phyloP scores from a whole-genome alignment of 2,888 invertebrate species.

The Metacarcinus magister region DNA sequence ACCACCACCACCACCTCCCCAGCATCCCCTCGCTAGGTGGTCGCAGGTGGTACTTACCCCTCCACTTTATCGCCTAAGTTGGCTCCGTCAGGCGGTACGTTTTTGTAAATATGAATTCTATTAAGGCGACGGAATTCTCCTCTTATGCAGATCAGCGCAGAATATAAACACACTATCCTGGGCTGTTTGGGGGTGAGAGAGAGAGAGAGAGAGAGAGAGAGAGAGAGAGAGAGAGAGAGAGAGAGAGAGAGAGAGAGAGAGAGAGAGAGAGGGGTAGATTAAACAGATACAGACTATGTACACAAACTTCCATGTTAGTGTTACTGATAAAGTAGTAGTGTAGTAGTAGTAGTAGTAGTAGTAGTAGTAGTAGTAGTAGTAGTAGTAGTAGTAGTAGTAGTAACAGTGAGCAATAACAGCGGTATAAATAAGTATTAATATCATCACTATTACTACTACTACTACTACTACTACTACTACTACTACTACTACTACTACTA shows the following conservation, averaged over 20 bases:
- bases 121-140: conserved; percentile 34
- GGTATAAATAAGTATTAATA: background rate
- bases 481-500: background rate
- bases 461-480: background rate
- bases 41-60: background rate
- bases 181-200: background rate
- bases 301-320: background rate
- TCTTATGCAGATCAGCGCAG: conserved; percentile 31
- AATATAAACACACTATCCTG: background rate
- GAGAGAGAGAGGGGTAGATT: background rate
- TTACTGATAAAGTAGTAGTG: background rate
- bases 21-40: background rate
- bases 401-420: background rate
- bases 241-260: no score
- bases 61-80: conserved; percentile 46
- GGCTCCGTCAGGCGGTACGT: background rate
- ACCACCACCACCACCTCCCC: background rate
- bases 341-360: conserved; percentile 39
- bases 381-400: conserved; percentile 38
- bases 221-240: background rate
- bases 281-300: background rate
- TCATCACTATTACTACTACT: background rate
- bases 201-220: background rate
- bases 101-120: conserved; percentile 67
- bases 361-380: conserved; percentile 39